Conservation (phyloP, 2,888 invertebrate genomes). For the Hydriomena furcata region DNA sequence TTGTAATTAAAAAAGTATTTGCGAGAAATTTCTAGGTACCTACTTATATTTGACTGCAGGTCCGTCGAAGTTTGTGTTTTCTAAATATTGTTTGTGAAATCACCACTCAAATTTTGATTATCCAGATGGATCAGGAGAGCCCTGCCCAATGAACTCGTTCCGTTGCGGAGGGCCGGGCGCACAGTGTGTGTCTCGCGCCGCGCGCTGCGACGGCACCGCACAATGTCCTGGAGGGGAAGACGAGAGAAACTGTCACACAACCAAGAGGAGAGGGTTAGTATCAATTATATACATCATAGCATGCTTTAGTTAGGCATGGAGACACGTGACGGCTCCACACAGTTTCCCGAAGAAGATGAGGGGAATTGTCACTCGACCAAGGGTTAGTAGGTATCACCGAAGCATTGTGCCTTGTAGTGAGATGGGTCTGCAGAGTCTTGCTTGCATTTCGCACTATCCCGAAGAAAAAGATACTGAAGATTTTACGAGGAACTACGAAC, state of each 20-base stretch:
- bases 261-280: conserved; percentile 78
- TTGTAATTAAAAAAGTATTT: too few species aligned
- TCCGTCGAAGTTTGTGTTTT: too few species aligned
- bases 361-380: conserved; percentile 85
- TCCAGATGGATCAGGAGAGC: conserved; percentile 69
- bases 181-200: conserved; percentile 90
- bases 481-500: too few species aligned
- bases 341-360: conserved; percentile 91
- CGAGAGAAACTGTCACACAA: conserved; percentile 86
- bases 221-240: conserved; percentile 92
- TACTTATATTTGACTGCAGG: too few species aligned
- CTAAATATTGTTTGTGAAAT: not conserved
- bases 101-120: not conserved
- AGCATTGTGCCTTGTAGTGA: too few species aligned
- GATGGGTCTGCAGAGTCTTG: too few species aligned
- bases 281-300: too few species aligned
- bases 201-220: conserved; percentile 90
- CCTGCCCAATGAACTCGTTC: conserved; percentile 89
- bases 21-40: too few species aligned
- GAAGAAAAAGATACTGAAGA: too few species aligned
- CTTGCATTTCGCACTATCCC: too few species aligned
- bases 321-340: conserved; percentile 91
- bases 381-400: conserved; percentile 62
- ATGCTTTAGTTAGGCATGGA: too few species aligned
- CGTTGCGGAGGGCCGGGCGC: conserved; percentile 86